Evolutionary conservation across 2,113 vertebrate species (phyloP), one percentile per base, ranked within the genome.

Genomic region (Hystrix brachyura): DNA sequence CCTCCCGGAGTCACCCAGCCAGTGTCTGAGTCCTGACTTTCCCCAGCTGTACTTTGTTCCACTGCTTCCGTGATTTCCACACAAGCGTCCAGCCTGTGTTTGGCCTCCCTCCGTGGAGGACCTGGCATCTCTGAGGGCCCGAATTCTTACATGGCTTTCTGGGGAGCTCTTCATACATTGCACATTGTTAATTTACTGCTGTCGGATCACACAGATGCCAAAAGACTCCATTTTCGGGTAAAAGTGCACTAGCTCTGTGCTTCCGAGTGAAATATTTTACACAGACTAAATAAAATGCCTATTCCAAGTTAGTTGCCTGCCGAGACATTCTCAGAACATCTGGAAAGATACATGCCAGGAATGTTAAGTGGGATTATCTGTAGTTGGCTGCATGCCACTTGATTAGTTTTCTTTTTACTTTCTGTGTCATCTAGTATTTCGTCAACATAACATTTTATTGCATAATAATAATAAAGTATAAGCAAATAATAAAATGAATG

Each of bases 381-480:
- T 51, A 90, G 8, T 25, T 79, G 53, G 32, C 72, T 79, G 6
- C 25, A 62, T 69, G 69, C 64, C 32, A 95, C 23, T 48, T 29
- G 18, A 72, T 88, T 87, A 53, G 55, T 92, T 87, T 82, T 60
- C 34, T 43, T 59, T 83, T 87, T 72, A 38, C 48, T 82, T 82
- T 67, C n/a, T 76, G 17, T 51, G 43, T 76, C 67, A 48, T 88
- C 59, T 88, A 74, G 32, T 71, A 87, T 59, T 88, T 88, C 67
- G 59, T 43, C 7, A 7, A 32, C 62, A 59, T 5, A 59, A 11
- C 53, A 59, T 43, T 87, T 87, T 82, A 38, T 46, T 51, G 0
- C n/a, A 71, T 38, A 62, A 53, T 51, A 62, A 78, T 60, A 55
- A 46, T 60, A 64, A 85, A 60, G 7, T n/a, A 27, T 59, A 81